A percentile compares a stretch with the other conserved stretches of the same genome.
Conservation (phyloP, 2,797 vertebrate species). For the Halcyon chelicuti region DNA sequence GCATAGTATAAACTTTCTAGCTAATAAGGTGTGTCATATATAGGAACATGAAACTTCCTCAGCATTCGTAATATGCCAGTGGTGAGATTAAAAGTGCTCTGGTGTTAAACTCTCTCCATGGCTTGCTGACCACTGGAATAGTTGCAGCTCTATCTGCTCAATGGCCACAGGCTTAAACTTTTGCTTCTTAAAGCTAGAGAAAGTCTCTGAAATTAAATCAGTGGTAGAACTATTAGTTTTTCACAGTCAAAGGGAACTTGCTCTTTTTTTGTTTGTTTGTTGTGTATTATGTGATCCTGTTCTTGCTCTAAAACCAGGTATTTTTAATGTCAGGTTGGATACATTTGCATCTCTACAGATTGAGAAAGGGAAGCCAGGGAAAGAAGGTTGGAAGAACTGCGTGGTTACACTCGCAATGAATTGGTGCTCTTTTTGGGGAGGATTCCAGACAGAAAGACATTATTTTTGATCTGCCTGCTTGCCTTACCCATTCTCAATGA, state of each 20-base stretch:
- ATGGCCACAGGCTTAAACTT: neutral
- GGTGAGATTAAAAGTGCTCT: neutral
- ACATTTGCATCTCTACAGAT: neutral
- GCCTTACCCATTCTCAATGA: neutral
- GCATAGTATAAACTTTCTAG: conserved; percentile 40
- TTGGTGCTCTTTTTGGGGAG: conserved; percentile 6
- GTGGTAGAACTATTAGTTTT: neutral
- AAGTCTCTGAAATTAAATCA: neutral
- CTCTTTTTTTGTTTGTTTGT: neutral
- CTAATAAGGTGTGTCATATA: conserved; percentile 40
- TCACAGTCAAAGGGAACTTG: neutral
- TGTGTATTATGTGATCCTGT: neutral
- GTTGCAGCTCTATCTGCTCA: neutral
- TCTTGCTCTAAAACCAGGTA: neutral
- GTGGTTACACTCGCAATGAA: neutral
- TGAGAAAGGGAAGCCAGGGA: neutral
- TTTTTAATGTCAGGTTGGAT: neutral
- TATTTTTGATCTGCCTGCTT: neutral
- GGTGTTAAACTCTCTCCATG: neutral
- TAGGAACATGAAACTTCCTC: conserved; percentile 5
- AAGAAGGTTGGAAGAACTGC: neutral
- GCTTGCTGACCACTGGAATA: neutral
- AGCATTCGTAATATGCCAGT: neutral
- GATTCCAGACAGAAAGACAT: neutral
- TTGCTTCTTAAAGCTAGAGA: neutral